Evolutionary conservation across 1,140 invertebrate species (phyloP), one percentile per base, ranked within the genome.

Genomic region (Atta texana): DNA sequence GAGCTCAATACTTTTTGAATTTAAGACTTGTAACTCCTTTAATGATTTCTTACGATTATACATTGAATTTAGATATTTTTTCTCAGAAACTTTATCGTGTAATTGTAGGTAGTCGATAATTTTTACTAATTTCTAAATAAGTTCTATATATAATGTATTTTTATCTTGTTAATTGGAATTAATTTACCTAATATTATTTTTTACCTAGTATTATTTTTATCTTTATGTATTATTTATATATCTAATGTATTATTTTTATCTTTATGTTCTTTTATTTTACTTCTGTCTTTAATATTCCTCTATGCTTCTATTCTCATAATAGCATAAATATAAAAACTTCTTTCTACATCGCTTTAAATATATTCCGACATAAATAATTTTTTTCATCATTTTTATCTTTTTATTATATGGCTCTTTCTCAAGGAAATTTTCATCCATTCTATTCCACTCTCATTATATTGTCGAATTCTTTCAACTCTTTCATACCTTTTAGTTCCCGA

Each of bases 401-500:
- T 57, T 0, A 39, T 24, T 24, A 51, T 61, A 12, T 61, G 31
- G 18, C 39, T 63, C 18, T 51, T 72, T 74, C 57, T 18, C 21
- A 31, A 57, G 12, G 7, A 72, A 49, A 31, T n/a, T 49, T 74
- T 63, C 14, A 61, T 84, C 16, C 16, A 18, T 3, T 69, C 49
- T 57, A 14, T 4, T 76, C 49, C 28, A 68, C 24, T 84, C 44
- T 57, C 12, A 61, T 84, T 24, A 49, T 34, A 59, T 39, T 39
- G 53, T 84, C 24, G 57, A 44, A 57, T 82, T 82, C 24, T 59
- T 31, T 39, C 28, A 34, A 10, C 12, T 59, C n/a, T 49, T 24
- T 55, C 61, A 8, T 85, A 44, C 18, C 74, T 66, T 86, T 64
- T 14, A 49, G 12, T 63, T 75, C 14, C 8, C 18, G 21, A 68